Conservation (phyloP, 2,113 vertebrate genomes). For the Tachysurus fulvidraco region DNA sequence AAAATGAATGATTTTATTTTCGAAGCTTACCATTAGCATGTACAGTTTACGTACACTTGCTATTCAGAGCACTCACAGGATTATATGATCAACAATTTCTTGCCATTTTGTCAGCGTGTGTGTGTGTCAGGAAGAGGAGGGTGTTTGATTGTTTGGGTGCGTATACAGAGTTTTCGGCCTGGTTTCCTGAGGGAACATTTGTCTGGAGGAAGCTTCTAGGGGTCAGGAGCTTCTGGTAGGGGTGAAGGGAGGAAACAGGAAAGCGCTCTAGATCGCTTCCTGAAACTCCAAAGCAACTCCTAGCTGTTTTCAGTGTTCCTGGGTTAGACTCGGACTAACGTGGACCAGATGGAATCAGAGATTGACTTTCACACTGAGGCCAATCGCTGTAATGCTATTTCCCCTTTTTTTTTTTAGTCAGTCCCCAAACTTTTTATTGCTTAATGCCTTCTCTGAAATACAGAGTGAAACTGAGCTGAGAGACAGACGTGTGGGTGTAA, state of each 20-base stretch:
- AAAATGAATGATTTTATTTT: neutral
- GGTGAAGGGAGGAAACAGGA: conserved; percentile 82
- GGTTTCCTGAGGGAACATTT: conserved; percentile 63
- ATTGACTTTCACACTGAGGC: neutral
- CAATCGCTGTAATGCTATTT: conserved; percentile 3
- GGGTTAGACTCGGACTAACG: conserved; percentile 73
- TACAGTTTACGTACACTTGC: too few relatives aligned
- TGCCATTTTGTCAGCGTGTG: neutral
- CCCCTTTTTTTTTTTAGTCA: neutral
- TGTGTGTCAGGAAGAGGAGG: conserved; percentile 13
- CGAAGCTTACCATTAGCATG: neutral
- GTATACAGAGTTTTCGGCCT: conserved; percentile 60
- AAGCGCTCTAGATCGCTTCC: conserved; percentile 74
- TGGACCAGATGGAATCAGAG: conserved; percentile 69
- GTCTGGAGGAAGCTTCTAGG: conserved; percentile 71
- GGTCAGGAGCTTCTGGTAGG: conserved; percentile 62
- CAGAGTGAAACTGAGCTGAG: neutral
- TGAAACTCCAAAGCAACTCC: conserved; percentile 73
- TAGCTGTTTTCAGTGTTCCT: conserved; percentile 57
- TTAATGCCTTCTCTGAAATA: neutral
- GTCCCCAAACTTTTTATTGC: neutral
- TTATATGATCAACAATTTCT: neutral
- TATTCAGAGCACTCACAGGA: neutral
- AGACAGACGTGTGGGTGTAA: neutral
- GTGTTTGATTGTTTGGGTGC: conserved; percentile 46